Evolutionary conservation across 2,888 invertebrate species (phyloP), one percentile per base, ranked within the genome.

Genomic region (Podotricha telesiphe): DNA sequence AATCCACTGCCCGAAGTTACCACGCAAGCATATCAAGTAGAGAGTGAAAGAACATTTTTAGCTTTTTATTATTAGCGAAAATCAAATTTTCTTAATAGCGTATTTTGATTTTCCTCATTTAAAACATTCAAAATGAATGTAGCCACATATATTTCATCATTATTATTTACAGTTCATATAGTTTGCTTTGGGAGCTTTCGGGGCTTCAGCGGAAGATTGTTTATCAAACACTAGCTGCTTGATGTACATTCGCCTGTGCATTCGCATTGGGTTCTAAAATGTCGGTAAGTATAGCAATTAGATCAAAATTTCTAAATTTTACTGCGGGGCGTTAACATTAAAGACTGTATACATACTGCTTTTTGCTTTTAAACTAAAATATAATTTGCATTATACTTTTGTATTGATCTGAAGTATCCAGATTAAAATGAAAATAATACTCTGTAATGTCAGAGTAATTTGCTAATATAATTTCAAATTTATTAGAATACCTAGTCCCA

Each of bases 141-240:
- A 53, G 53, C 8, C 8, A 28, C 22, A 53, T 53, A 28, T 53
- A 53, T 53, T 8, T 28, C n/a, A n/a, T 53, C 0, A 28, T 20
- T 10, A 45, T 59, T 45, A 42, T 59, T 59, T 59, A 45, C 59
- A 59, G 59, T 45, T 40, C 6, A 59, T 59, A 59, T 59, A n/a
- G 5, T n/a, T 59, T 45, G 45, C 45, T 22, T 45, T 22, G 42
- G 34, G 11, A 10, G 42, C 58, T 40, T 28, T n/a, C n/a, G 28
- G 17, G 7, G 58, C 42, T 45, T n/a, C 11, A 11, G 42, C 20
- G 17, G 59, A n/a, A 42, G 15, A 10, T 19, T 19, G 56, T 11
- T 58, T 58, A 1, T 28, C 20, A 1, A 42, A 42, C 4, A 22
- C 42, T 5, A 42, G 15, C n/a, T 7, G 20, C 10, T 20, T n/a